Conservation (phyloP, 2,113 vertebrate species). For the Ameiurus melas region DNA sequence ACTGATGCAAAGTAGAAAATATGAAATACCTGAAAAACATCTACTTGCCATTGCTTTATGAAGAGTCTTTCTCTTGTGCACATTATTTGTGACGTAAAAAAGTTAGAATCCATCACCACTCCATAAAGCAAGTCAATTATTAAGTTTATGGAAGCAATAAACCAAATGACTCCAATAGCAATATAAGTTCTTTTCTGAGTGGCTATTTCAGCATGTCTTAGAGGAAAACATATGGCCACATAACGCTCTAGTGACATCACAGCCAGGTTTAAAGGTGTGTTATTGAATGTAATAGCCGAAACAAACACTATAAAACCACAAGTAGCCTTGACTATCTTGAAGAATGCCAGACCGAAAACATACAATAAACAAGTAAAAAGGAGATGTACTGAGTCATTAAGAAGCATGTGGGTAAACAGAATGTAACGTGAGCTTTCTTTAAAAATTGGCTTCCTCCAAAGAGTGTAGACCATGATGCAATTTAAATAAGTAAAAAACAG, state of each 20-base stretch:
- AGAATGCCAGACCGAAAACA: not conserved
- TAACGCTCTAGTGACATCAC: slow-evolving; percentile 57
- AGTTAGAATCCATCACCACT: not conserved
- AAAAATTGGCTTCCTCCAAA: slow-evolving; percentile 40
- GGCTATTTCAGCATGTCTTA: slow-evolving; percentile 47
- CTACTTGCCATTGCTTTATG: slow-evolving; percentile 32
- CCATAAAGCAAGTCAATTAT: slow-evolving; percentile 40
- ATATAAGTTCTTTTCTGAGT: slow-evolving; percentile 44
- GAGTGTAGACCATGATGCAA: slow-evolving; percentile 41
- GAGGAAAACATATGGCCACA: slow-evolving; percentile 51
- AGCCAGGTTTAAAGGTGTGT: slow-evolving; percentile 53
- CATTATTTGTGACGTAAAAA: not conserved
- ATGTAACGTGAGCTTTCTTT: slow-evolving; percentile 49
- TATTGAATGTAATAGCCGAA: slow-evolving; percentile 24
- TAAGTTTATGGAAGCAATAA: slow-evolving; percentile 20
- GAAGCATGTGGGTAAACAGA: slow-evolving; percentile 50
- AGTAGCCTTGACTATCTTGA: not conserved
- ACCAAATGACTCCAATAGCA: slow-evolving; percentile 46
- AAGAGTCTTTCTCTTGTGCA: slow-evolving; percentile 31
- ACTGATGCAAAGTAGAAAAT: slow-evolving; percentile 26
- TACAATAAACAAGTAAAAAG: not conserved
- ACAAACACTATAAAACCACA: slow-evolving; percentile 37
- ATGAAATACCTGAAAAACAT: slow-evolving; percentile 20
- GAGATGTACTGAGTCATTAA: slow-evolving; percentile 32
- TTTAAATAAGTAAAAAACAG: slow-evolving; percentile 49